Conservation (phyloP, 1,140 invertebrate species). For the Dreissena rostriformis region DNA sequence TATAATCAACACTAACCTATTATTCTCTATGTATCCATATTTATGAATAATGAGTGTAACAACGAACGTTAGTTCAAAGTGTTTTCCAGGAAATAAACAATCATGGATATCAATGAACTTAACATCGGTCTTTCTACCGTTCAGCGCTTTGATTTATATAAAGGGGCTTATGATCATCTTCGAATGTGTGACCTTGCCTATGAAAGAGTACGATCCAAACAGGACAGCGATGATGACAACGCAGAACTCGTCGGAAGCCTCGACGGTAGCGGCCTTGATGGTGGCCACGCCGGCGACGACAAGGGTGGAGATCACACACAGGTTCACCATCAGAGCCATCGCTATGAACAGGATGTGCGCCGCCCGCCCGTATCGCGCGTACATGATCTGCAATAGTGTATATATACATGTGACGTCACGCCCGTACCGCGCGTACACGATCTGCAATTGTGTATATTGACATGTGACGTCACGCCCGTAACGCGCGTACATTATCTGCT, state of each 20-base stretch:
- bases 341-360: slow-evolving; percentile 77
- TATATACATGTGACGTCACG: background rate
- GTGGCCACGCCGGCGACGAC: slow-evolving; percentile 68
- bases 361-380: slow-evolving; percentile 76
- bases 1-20: too few species aligned
- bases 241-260: slow-evolving; percentile 72
- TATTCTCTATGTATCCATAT: too few species aligned
- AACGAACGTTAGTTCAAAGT: too few species aligned
- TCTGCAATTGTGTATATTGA: background rate
- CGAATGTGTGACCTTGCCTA: slow-evolving; percentile 62
- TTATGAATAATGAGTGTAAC: too few species aligned
- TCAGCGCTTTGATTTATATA: too few species aligned
- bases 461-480: background rate
- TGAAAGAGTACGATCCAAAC: slow-evolving; percentile 79
- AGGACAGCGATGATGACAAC: slow-evolving; percentile 72
- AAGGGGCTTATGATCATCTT: too few species aligned
- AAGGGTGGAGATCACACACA: slow-evolving; percentile 73
- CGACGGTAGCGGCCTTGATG: slow-evolving; percentile 66
- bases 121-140: too few species aligned
- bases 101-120: too few species aligned
- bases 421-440: background rate
- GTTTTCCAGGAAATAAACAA: too few species aligned
- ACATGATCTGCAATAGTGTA: slow-evolving; percentile 72
- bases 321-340: slow-evolving; percentile 78
- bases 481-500: background rate